Percentiles rank a stretch among this genome's conserved stretches.
phyloP scores from a whole-genome alignment of 2,797 vertebrate species.

The Cichlasoma orientale region DNA sequence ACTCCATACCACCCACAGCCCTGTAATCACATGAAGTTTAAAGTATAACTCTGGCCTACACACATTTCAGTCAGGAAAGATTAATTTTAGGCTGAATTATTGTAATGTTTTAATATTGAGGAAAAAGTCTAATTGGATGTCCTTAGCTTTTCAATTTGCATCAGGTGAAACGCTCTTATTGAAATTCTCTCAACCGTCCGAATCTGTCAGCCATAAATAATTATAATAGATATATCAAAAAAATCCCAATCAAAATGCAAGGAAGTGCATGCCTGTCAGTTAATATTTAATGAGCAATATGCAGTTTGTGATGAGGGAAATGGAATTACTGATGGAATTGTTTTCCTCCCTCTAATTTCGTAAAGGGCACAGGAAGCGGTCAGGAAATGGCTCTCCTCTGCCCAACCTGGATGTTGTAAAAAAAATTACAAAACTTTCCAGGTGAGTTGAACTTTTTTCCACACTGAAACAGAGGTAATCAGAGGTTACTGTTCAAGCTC shows the following conservation, averaged over 20 bases:
- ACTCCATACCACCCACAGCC: not conserved
- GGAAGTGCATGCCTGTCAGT: constrained; percentile 48
- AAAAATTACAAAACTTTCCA: constrained; percentile 45
- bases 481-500: constrained; percentile 17
- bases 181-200: constrained; percentile 31
- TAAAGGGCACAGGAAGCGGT: constrained; percentile 45
- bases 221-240: constrained; percentile 35
- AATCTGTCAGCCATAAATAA: constrained; percentile 55
- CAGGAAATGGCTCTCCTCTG: not conserved
- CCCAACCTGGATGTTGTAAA: constrained; percentile 26
- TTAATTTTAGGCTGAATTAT: constrained; percentile 18
- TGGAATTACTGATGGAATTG: constrained; percentile 72
- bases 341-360: constrained; percentile 62
- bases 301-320: constrained; percentile 64
- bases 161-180: constrained; percentile 32
- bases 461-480: not conserved
- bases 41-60: not conserved
- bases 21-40: not conserved
- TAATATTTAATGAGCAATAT: constrained; percentile 80
- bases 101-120: not conserved
- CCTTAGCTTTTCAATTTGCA: not conserved
- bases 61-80: not conserved
- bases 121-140: not conserved
- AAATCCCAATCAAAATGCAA: constrained; percentile 71
- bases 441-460: constrained; percentile 35